Evolutionary conservation across 2,113 vertebrate species (phyloP).

Genomic region (Lota lota): DNA sequence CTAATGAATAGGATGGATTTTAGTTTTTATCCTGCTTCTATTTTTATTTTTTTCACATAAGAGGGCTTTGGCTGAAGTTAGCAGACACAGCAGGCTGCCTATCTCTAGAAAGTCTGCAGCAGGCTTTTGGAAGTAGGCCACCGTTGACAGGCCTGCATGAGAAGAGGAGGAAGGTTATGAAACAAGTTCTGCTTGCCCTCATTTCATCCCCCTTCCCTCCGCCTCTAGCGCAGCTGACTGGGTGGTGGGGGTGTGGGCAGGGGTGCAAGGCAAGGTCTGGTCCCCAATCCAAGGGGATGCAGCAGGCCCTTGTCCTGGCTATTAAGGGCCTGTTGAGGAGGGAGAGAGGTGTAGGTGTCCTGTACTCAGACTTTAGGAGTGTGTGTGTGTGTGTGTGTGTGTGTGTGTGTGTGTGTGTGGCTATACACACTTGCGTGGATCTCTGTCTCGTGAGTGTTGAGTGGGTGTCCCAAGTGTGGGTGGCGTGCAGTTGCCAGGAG

Average conservation of each 20-base stretch:
- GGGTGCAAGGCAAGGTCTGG: neutral
- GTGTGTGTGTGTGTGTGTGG: neutral
- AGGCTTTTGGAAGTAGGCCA: slow-evolving; percentile 11
- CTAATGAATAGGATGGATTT: neutral
- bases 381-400: slow-evolving; percentile 6
- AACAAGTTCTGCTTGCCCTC: slow-evolving; percentile 10
- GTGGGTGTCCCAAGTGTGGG: slow-evolving; percentile 8
- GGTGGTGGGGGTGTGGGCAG: neutral
- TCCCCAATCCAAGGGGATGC: slow-evolving; percentile 11
- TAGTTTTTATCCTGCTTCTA: neutral
- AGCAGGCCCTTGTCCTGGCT: slow-evolving; percentile 7
- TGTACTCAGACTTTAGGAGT: neutral
- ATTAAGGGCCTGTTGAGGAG: slow-evolving; percentile 11
- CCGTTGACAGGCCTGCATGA: slow-evolving; percentile 15
- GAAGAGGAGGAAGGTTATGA: slow-evolving; percentile 14
- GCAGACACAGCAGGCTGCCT: neutral
- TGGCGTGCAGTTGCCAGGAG: slow-evolving; percentile 6
- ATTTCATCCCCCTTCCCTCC: slow-evolving; percentile 16
- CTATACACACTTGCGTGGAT: slow-evolving; percentile 23
- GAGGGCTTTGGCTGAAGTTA: neutral
- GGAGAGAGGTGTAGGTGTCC: neutral
- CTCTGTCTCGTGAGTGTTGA: slow-evolving; percentile 2
- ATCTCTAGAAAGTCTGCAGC: neutral
- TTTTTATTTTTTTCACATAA: neutral
- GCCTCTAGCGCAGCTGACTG: neutral